phyloP scores from a whole-genome alignment of 92 coral and sea anemone genomes.

The Montipora capitata region DNA sequence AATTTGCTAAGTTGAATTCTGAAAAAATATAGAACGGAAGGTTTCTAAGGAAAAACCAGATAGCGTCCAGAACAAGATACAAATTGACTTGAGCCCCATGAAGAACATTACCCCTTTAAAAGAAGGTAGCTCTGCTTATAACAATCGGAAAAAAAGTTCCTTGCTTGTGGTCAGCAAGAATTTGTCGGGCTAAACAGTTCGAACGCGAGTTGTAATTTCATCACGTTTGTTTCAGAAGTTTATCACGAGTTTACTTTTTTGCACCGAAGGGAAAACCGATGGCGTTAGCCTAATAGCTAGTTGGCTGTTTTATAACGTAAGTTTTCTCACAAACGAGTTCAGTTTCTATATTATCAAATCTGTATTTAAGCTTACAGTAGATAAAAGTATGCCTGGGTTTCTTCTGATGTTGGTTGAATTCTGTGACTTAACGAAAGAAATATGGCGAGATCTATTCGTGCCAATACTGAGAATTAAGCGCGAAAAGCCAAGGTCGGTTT shows the following conservation, averaged over 20 bases:
- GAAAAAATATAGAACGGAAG: not conserved
- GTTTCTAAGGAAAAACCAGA: not conserved
- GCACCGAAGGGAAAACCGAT: conserved; percentile 3
- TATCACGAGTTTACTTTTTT: conserved; percentile 12
- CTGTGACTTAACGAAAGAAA: not conserved
- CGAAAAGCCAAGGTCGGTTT: not conserved
- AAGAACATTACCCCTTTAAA: conserved; percentile 25
- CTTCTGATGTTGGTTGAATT: not conserved
- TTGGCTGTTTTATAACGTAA: conserved; percentile 5
- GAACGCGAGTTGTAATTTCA: conserved; percentile 15
- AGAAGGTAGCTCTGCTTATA: conserved; percentile 28
- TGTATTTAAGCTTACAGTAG: not conserved
- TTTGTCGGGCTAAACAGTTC: not conserved
- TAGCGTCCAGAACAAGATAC: conserved; percentile 8
- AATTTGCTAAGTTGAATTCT: not conserved
- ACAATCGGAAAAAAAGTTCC: not conserved
- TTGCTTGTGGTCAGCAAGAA: not conserved
- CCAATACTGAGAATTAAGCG: not conserved
- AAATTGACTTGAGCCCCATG: conserved; percentile 2
- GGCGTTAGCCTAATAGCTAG: not conserved
- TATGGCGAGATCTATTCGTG: not conserved
- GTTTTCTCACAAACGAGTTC: not conserved
- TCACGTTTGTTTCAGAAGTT: conserved; percentile 32
- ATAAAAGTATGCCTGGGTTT: not conserved
- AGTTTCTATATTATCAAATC: not conserved